A percentile compares a stretch with the other conserved stretches of the same genome.
phyloP scores from a whole-genome alignment of 2,113 vertebrate species.

The Phalacrocorax aristotelis region DNA sequence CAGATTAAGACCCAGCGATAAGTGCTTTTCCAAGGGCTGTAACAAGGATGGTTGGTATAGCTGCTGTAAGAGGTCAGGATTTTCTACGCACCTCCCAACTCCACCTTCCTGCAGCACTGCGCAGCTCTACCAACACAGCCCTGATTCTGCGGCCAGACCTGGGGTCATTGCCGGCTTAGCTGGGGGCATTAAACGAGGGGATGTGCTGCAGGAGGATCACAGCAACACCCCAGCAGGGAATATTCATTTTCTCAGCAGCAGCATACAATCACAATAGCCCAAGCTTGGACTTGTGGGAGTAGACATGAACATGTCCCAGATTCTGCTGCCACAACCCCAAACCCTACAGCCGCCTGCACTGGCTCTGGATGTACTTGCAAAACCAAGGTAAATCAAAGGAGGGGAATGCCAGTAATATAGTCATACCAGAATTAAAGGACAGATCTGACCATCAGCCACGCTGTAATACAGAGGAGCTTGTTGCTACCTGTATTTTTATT shows the following conservation, averaged over 20 bases:
- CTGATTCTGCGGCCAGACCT: background rate
- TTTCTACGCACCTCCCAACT: background rate
- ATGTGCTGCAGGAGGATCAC: background rate
- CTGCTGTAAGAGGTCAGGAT: background rate
- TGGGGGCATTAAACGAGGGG: too few species aligned
- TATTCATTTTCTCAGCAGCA: background rate
- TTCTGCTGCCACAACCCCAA: background rate
- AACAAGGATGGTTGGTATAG: background rate
- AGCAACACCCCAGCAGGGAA: background rate
- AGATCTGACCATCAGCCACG: background rate
- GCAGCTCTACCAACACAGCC: fast-evolving
- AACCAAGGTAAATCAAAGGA: background rate
- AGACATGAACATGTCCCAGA: fast-evolving
- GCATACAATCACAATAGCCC: background rate
- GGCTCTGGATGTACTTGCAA: background rate
- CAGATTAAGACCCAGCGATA: background rate
- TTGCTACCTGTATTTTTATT: background rate
- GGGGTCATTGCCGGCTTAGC: background rate
- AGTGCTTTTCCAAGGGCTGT: background rate
- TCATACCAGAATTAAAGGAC: background rate
- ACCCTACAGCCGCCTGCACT: fast-evolving
- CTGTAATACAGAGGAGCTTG: background rate
- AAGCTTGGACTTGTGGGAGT: background rate
- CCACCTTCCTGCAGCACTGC: background rate
- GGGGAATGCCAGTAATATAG: background rate